Percentiles rank a stretch among this genome's conserved stretches.
phyloP scores from a whole-genome alignment of 23 tunicate species.

The Ciona savignyi region DNA sequence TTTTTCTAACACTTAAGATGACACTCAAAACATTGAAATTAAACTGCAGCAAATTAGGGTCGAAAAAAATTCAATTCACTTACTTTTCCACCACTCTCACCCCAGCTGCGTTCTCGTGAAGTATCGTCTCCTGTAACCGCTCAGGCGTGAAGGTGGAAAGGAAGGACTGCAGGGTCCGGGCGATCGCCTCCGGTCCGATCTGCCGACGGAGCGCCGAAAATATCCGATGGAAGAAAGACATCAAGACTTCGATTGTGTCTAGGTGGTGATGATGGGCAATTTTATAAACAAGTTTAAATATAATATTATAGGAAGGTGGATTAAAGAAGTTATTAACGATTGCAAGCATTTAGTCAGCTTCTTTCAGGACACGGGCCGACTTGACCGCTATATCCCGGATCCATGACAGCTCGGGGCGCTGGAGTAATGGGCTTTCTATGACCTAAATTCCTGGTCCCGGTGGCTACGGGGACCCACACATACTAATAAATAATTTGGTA shows the following conservation, averaged over 20 bases:
- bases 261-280: background rate
- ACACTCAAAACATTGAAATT: background rate
- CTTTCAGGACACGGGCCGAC: too few relatives aligned
- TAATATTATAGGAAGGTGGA: too few relatives aligned
- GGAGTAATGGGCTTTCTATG: too few relatives aligned
- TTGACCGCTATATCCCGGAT: too few relatives aligned
- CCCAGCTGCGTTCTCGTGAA: constrained; percentile 77
- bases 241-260: constrained; percentile 62
- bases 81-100: constrained; percentile 65
- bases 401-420: too few relatives aligned
- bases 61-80: constrained; percentile 3
- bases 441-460: too few relatives aligned
- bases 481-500: too few relatives aligned
- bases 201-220: constrained; percentile 58
- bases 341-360: too few relatives aligned
- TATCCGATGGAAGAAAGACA: constrained; percentile 41
- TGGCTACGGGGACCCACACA: too few relatives aligned
- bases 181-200: constrained; percentile 63
- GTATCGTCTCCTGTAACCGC: constrained; percentile 53
- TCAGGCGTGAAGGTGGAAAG: constrained; percentile 49
- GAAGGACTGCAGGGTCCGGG: constrained; percentile 64
- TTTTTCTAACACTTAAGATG: too few relatives aligned
- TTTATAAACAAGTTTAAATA: too few relatives aligned
- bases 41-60: background rate
- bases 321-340: too few relatives aligned